phyloP scores from a whole-genome alignment of 1,140 invertebrate genomes.

The Goniozus legneri region DNA sequence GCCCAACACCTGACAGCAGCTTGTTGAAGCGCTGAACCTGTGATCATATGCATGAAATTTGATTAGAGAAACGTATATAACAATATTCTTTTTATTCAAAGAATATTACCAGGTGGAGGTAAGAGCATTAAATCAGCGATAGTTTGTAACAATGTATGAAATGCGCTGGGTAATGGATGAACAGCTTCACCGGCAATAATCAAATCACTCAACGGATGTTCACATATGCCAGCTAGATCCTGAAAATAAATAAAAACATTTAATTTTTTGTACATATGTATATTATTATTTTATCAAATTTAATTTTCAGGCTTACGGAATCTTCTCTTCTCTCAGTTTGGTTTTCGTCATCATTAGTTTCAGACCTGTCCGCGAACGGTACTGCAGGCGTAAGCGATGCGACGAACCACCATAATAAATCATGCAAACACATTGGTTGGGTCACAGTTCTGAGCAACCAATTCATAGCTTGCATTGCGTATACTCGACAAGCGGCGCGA shows the following conservation, averaged over 20 bases:
- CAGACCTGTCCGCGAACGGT: conserved; percentile 39
- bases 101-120: conserved; percentile 64
- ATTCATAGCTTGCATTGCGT: conserved; percentile 89
- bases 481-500: conserved; percentile 80
- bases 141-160: conserved; percentile 86
- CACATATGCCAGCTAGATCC: conserved; percentile 63
- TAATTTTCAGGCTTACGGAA: conserved; percentile 41
- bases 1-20: conserved; percentile 94
- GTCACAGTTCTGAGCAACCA: conserved; percentile 92
- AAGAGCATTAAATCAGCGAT: conserved; percentile 91
- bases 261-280: conserved; percentile 46
- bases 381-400: conserved; percentile 61
- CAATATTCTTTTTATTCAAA: not conserved
- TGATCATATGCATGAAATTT: conserved; percentile 5
- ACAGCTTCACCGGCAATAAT: conserved; percentile 76
- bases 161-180: conserved; percentile 74
- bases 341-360: conserved; percentile 54
- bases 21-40: conserved; percentile 78
- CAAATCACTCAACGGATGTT: conserved; percentile 80
- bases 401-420: conserved; percentile 94
- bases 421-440: conserved; percentile 85
- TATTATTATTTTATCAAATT: conserved; percentile 56
- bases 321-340: conserved; percentile 56
- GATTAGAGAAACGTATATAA: conserved; percentile 7
- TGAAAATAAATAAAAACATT: conserved; percentile 21